Conservation (phyloP, 64 coral and sea anemone species). For the Montipora foliosa region DNA sequence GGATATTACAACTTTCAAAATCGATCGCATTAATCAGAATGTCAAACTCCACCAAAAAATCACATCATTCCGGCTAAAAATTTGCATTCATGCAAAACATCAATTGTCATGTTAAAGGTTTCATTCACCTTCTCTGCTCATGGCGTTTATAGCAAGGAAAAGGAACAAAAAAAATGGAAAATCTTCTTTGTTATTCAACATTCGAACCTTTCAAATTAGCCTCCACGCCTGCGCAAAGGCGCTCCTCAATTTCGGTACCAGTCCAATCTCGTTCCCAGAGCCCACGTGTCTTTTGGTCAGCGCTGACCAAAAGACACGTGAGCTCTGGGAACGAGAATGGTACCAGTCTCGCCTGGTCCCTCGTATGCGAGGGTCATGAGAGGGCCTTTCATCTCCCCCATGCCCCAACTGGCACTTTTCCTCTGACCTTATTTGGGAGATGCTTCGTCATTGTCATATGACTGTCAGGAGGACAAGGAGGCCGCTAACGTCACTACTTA, state of each 20-base stretch:
- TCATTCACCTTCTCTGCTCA: background rate
- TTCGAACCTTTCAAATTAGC: conserved; percentile 73
- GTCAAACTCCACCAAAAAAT: conserved; percentile 37
- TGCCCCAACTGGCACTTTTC: background rate
- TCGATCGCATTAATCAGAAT: background rate
- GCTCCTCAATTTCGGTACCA: background rate
- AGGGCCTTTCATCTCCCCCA: no score
- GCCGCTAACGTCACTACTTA: conserved; percentile 31
- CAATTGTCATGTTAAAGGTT: background rate
- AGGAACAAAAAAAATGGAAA: background rate
- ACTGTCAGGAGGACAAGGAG: background rate
- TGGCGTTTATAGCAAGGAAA: background rate
- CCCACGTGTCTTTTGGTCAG: no score
- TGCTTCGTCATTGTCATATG: conserved; percentile 48
- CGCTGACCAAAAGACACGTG: no score
- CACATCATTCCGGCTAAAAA: background rate
- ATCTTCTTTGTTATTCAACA: conserved; percentile 45
- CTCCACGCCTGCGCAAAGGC: conserved; percentile 35
- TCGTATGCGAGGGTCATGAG: no score
- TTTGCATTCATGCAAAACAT: background rate
- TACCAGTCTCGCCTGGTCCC: no score
- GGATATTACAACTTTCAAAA: background rate
- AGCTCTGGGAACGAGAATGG: no score
- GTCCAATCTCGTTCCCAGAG: background rate
- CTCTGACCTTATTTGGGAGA: background rate